Base-by-base conservation (phyloP, 2,797 vertebrate genomes). In the Capromys pilorides region DNA sequence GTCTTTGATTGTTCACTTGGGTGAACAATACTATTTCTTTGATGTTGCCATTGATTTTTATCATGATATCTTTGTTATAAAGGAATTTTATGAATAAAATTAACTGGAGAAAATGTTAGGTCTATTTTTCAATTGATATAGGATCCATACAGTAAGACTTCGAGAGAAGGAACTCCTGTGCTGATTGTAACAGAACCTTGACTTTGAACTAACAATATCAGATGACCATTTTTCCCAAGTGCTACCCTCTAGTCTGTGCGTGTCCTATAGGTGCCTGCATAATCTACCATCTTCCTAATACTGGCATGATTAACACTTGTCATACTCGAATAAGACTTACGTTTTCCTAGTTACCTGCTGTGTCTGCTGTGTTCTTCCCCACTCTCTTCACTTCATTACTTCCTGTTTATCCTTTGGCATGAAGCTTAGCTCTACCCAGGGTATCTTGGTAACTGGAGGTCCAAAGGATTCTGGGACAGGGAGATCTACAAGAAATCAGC, bases 81-180 rank as follows among this genome's bases (percentile, higher is more conserved):
- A 81, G 19, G 7, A 57, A 13, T 75, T 88, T 86, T 79, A 92
- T 75, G 85, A 59, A 73, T 19, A 82, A 69, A 79, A 88, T 88
- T 49, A 62, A 81, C 64, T 64, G 71, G 39, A 77, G 82, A 66
- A n/a, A 4, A 11, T 36, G 26, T 85, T 73, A 26, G 28, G 33
- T 84, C 45, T 49, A 73, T 62, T 87, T 88, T 64, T 61, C 54
- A 75, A 73, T 36, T 45, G 2, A 33, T 57, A 49, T 2, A 57
- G 62, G 14, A 16, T 11, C 31, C 36, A 49, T 26, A 51, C 33
- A 78, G 49, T 61, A n/a, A 69, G 75, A n/a, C 51, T 69, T 51
- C 36, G 16, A 59, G 71, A 73, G 14, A 61, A 41, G 81, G 8
- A 62, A 80, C 41, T 71, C 39, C 9, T 31, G 7, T 33, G 26